Base-by-base conservation (phyloP, 2,113 vertebrate genomes). In the Syrmaticus mikado region DNA sequence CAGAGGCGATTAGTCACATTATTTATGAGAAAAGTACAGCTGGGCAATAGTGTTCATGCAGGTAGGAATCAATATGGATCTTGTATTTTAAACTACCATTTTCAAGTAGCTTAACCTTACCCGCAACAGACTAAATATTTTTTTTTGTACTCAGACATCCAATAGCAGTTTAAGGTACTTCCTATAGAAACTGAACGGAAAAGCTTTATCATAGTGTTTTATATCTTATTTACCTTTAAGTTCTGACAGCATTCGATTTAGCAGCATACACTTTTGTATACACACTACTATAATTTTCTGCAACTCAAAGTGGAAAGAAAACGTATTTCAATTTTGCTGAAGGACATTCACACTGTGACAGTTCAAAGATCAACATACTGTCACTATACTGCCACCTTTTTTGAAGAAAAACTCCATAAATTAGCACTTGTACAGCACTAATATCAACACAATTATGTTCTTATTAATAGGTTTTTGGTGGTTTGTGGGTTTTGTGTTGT, bases 291-390 rank as follows among this genome's bases (percentile, higher is more conserved):
- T 8, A 2, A n/a, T 17, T 24, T 57, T 41, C 25, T 75, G 64
- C 13, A 46, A 24, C 3, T 36, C 13, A 6, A 13, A 82, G 30
- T 28, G 22, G 41, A 57, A 76, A 65, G 24, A 3, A 82, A 83
- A 72, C 4, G 1, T 3, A 19, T 20, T 18, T 65, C 8, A 45
- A 73, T 13, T 58, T 43, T 74, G 65, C 61, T 43, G n/a, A 50
- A 64, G 75, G 70, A 40, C 0, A 0, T 41, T 58, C 36, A 19
- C 7, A 8, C 25, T 0, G 0, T 57, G 55, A 46, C 22, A 53
- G 32, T 48, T 55, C 17, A 53, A 41, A 27, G 9, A 28, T 24
- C 62, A 48, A 45, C 11, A 36, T 10, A 10, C 8, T 22, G 25
- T 24, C 53, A 48, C 40, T 17, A 41, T 8, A 13, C 4, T 22